Evolutionary conservation across 2,113 vertebrate genomes (phyloP), one percentile per base, ranked within the genome.

Genomic region (Eidolon helvum): DNA sequence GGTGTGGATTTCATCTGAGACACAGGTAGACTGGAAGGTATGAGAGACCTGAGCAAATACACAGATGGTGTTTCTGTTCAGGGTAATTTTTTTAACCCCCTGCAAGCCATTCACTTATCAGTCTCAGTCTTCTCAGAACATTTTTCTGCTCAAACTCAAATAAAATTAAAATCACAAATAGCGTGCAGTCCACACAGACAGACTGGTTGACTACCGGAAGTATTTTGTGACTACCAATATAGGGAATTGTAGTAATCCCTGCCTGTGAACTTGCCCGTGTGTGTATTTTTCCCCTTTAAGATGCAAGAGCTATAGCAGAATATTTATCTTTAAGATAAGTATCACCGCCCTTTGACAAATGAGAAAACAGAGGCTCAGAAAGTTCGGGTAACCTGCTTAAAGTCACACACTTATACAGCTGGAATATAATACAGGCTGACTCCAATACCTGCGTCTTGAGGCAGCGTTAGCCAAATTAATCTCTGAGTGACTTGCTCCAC

Each of bases 281-380:
- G 59, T 72, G 50, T 50, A 15, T 50, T n/a, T 72, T n/a, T 10
- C 28, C 5, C 11, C 19, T 6, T 0, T 35, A 65, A 65, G 33
- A 63, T 87, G 2, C 2, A 87, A 79, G 18, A 43, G 6, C 71
- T 55, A 0, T 43, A 30, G 48, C 16, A 45, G 48, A 26, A 88
- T 11, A 50, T 57, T 28, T 68, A 16, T 82, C 71, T 90, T 77
- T 28, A 72, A 30, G 43, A 22, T 48, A 63, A 79, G 15, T 77
- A 84, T 28, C 63, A 24, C 16, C 50, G 4, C 55, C 40, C 28
- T 71, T 77, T 72, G 66, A 72, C n/a, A 69, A 59, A 18, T 83
- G 68, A 93, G 90, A 79, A 97, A 87, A 90, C 63, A 14, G 57
- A 43, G 24, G n/a, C 65, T 59, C 75, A 85, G 66, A 57, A 93